These are phyloP conservation scores for Autographa pulchrina DNA, from an alignment of 2,888 invertebrate genomes.

Conservation along the genomic window DNA sequence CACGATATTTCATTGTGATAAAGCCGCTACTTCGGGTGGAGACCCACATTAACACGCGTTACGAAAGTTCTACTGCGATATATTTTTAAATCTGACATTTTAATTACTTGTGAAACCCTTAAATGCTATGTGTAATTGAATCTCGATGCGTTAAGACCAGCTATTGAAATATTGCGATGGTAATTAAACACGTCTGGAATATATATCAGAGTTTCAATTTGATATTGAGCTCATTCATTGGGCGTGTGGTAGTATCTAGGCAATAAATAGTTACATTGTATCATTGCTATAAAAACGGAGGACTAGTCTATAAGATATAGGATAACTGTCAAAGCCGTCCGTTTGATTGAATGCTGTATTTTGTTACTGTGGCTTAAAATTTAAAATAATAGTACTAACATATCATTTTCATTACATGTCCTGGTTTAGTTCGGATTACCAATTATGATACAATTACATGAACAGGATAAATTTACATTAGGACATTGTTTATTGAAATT, in stretches of 20 bases:
- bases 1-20: constrained; percentile 27
- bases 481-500: not conserved
- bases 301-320: constrained; percentile 32
- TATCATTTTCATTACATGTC: constrained; percentile 19
- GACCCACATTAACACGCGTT: constrained; percentile 21
- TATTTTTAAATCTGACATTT: constrained; percentile 62
- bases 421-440: constrained; percentile 1
- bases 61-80: constrained; percentile 28
- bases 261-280: constrained; percentile 47
- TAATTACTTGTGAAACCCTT: constrained; percentile 60
- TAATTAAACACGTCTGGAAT: constrained; percentile 58
- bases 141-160: constrained; percentile 61
- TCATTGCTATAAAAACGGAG: constrained; percentile 52
- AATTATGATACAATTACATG: not conserved
- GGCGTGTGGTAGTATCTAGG: constrained; percentile 46
- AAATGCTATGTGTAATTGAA: constrained; percentile 66
- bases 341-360: constrained; percentile 45
- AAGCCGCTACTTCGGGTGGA: constrained; percentile 15
- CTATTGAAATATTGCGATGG: constrained; percentile 57
- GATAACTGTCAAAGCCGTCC: constrained; percentile 40
- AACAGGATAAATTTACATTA: not conserved
- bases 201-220: constrained; percentile 59
- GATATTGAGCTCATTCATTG: constrained; percentile 53
- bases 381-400: constrained; percentile 24
- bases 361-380: constrained; percentile 41